phyloP scores from a whole-genome alignment of 37 sponge, comb jelly and placozoan genomes.

The Chondrosia reniformis region DNA sequence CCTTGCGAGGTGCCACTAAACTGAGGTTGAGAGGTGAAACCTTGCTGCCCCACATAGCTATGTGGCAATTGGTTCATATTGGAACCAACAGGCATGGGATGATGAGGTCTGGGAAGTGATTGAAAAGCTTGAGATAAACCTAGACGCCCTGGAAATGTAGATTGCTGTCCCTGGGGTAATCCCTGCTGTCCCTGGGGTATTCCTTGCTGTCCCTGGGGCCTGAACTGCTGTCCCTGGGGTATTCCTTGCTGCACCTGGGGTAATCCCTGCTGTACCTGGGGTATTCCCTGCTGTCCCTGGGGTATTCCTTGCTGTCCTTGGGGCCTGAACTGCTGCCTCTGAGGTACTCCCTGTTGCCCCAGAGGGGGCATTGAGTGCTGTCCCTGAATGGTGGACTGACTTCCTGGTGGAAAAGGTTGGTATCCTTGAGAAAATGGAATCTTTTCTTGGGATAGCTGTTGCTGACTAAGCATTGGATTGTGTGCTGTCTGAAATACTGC shows the following conservation, averaged over 20 bases:
- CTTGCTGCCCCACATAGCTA: background rate
- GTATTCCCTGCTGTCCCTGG: background rate
- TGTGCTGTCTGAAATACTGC: no score
- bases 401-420: no score
- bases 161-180: background rate
- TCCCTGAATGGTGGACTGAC: no score
- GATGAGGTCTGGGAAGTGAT: background rate
- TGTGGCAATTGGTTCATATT: background rate
- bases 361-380: background rate
- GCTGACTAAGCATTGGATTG: no score
- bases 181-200: background rate
- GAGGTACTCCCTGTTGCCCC: background rate
- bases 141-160: background rate
- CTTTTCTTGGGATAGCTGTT: no score
- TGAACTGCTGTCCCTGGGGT: background rate
- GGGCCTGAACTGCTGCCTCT: slow-evolving; percentile 21
- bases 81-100: background rate
- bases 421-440: no score
- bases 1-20: no score
- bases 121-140: background rate
- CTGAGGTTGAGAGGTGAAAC: background rate
- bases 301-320: slow-evolving; percentile 12
- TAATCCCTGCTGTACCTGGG: background rate
- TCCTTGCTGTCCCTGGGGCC: background rate
- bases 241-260: background rate